Evolutionary conservation across 2,888 invertebrate genomes (phyloP).

Genomic region (Dasysyrphus albostriatus): DNA sequence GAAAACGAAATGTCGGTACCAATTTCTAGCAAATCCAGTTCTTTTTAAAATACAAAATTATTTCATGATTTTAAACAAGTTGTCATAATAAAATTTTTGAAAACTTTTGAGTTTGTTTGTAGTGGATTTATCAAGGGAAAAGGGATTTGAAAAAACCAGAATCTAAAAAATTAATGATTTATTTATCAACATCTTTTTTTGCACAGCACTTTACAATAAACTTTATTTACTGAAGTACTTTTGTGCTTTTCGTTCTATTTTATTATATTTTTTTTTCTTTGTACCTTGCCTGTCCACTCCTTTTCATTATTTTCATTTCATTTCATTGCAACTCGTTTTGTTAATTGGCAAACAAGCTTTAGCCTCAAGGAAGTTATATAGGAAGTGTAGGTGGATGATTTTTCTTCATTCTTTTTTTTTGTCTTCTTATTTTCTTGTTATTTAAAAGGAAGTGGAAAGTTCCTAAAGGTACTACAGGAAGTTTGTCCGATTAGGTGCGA

Average conservation of each 20-base stretch:
- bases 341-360: conserved; percentile 63
- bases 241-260: conserved; percentile 57
- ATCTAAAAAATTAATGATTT: no score
- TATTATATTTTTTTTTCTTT: conserved; percentile 27
- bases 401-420: background rate
- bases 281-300: conserved; percentile 9
- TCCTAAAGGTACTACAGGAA: conserved; percentile 5
- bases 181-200: no score
- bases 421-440: background rate
- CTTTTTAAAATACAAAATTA: no score
- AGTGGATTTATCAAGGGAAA: no score
- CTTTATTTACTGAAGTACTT: conserved; percentile 68
- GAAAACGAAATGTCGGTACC: no score
- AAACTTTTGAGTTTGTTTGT: no score
- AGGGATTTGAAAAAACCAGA: no score
- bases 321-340: conserved; percentile 43
- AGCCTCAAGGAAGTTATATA: conserved; percentile 16
- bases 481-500: conserved; percentile 7
- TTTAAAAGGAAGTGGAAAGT: conserved; percentile 9
- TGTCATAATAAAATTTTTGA: no score
- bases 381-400: conserved; percentile 44
- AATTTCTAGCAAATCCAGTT: no score
- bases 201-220: conserved; percentile 28
- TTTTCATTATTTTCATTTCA: conserved; percentile 24
- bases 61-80: no score